phyloP scores from a whole-genome alignment of 2,888 invertebrate genomes.

The Parnassius orleans region DNA sequence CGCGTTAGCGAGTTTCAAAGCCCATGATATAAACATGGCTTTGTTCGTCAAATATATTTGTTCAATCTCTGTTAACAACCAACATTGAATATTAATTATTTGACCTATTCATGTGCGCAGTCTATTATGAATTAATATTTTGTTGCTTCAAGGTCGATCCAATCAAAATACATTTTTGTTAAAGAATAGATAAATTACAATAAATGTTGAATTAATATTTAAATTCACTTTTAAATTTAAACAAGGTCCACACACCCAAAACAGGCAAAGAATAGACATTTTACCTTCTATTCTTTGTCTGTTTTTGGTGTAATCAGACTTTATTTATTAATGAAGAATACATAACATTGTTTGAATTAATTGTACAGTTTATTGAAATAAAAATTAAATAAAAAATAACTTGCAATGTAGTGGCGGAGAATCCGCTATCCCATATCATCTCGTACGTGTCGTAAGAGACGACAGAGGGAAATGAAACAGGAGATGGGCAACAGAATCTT shows the following conservation, averaged over 20 bases:
- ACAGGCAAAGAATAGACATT: too few relatives aligned
- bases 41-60: constrained; percentile 21
- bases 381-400: too few relatives aligned
- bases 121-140: constrained; percentile 25
- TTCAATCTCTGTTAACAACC: constrained; percentile 16
- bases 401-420: too few relatives aligned
- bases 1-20: constrained; percentile 8
- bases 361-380: too few relatives aligned
- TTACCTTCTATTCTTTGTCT: too few relatives aligned
- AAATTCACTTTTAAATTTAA: constrained; percentile 1
- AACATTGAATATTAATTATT: constrained; percentile 26
- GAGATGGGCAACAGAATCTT: too few relatives aligned
- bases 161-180: constrained; percentile 18
- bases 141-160: constrained; percentile 14
- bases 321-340: too few relatives aligned
- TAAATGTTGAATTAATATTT: constrained; percentile 10
- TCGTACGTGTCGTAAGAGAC: too few relatives aligned
- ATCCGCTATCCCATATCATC: too few relatives aligned
- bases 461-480: too few relatives aligned
- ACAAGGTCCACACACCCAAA: neutral
- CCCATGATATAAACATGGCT: constrained; percentile 14
- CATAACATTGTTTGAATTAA: too few relatives aligned
- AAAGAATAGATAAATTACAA: constrained; percentile 19
- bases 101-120: constrained; percentile 18
- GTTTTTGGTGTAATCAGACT: too few relatives aligned